phyloP scores from a whole-genome alignment of 2,113 vertebrate species.

The Oenanthe melanoleuca region DNA sequence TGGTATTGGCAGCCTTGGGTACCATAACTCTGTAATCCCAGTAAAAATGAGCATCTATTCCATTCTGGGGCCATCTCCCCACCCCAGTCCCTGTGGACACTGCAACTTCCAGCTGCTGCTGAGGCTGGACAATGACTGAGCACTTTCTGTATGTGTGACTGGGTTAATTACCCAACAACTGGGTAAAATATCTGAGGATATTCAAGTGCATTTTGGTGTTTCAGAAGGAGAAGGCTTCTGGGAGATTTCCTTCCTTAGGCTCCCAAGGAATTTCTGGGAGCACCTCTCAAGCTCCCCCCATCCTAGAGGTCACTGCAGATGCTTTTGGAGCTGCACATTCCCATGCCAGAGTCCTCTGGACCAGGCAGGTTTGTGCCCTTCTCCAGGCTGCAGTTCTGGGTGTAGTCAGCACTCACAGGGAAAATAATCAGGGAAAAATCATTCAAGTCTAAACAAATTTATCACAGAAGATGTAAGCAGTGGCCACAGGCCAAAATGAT shows the following conservation, averaged over 20 bases:
- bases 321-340: background rate
- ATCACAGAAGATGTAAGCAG: background rate
- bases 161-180: background rate
- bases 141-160: background rate
- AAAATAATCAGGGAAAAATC: background rate
- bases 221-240: background rate
- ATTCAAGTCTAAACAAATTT: background rate
- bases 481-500: background rate
- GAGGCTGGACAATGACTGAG: background rate
- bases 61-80: background rate
- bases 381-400: background rate
- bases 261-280: background rate
- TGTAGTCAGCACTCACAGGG: background rate
- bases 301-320: background rate
- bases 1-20: accelerated
- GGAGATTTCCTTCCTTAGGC: background rate
- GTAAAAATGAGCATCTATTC: background rate
- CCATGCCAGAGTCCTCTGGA: background rate
- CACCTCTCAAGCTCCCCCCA: background rate
- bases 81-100: background rate
- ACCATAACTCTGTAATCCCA: background rate
- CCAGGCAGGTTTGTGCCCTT: background rate
- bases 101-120: background rate
- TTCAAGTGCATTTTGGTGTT: background rate
- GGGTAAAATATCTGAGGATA: background rate